Evolutionary conservation across 2,888 invertebrate species (phyloP), one percentile per base, ranked within the genome.

Genomic region (Leucophora obtusa): DNA sequence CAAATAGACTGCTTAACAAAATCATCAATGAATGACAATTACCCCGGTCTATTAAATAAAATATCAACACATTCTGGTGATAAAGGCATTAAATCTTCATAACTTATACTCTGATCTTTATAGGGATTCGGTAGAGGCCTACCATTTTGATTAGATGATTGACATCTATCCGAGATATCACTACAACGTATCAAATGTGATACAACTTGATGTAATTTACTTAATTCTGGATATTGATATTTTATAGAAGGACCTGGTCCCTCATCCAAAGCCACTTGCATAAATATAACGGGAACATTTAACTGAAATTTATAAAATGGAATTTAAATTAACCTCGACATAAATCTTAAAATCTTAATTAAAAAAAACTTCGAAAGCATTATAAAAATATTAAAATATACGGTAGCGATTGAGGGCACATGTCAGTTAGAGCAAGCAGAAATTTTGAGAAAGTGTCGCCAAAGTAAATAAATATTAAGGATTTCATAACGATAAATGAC

Each of bases 171-270:
- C 81, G 94, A 93, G 75, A 98, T 94, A 92, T 98, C 98, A 91
- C 97, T 98, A 90, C 97, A 97, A 71, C 98, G 94, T 84, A 97
- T 94, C 85, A 98, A 91, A 89, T 95, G 94, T 76, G 97, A 97
- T 70, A 98, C 97, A 82, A 95, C 95, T 91, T 97, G 97, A 91
- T 98, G 98, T 82, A 98, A 92, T 91, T 98, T 98, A 60, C 96
- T 96, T 56, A 98, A 92, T 90, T 98, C 98, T 0, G 97, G 96
- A 91, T 96, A 98, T 90, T 98, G 98, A 90, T 97, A 98, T 91
- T 98, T 98, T 84, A 98, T 97, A 59, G 97, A 94, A 21, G 97
- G 96, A 7, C 97, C 95, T 1, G 97, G 95, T 0, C 97, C 96
- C 87, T 98, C 98, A 86, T 98, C 98, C 88, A 97, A 93, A 43